phyloP scores from a whole-genome alignment of 1,140 invertebrate genomes.

The Drosophila miranda region DNA sequence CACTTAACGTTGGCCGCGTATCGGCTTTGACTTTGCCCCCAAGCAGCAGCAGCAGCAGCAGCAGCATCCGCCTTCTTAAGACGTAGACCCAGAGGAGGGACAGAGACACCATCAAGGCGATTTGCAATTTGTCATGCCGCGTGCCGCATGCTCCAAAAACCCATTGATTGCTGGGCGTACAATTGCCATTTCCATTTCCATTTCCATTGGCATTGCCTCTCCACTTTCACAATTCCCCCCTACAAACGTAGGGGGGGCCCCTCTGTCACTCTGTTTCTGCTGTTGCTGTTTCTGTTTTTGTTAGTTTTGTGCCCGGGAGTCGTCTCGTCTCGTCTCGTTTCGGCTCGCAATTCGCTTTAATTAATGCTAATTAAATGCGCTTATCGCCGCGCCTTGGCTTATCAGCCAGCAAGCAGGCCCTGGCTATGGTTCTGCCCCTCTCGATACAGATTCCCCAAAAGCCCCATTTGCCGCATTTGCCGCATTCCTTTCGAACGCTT shows the following conservation, averaged over 20 bases:
- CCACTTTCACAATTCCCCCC: constrained; percentile 50
- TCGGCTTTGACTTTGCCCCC: not conserved
- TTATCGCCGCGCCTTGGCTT: constrained; percentile 53
- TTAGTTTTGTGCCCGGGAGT: constrained; percentile 34
- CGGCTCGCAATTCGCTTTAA: constrained; percentile 58
- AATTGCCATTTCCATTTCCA: constrained; percentile 53
- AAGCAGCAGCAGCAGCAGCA: not conserved
- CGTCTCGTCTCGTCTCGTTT: no score
- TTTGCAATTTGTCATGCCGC: constrained; percentile 62
- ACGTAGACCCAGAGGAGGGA: not conserved
- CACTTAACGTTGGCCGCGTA: constrained; percentile 43
- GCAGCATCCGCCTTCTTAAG: constrained; percentile 53
- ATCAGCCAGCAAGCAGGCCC: constrained; percentile 46
- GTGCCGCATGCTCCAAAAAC: constrained; percentile 51
- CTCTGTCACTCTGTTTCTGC: not conserved
- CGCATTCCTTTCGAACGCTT: constrained; percentile 58
- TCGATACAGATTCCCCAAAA: constrained; percentile 21
- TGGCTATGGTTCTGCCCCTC: not conserved
- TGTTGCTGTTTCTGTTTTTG: constrained; percentile 16
- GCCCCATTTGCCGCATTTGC: constrained; percentile 35
- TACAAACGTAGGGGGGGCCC: not conserved
- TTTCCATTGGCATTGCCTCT: constrained; percentile 26
- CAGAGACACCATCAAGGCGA: constrained; percentile 27
- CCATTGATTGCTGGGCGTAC: constrained; percentile 51
- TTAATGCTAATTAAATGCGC: constrained; percentile 73